Conservation (phyloP, 1,140 invertebrate genomes). For the Parasteatoda tepidariorum region DNA sequence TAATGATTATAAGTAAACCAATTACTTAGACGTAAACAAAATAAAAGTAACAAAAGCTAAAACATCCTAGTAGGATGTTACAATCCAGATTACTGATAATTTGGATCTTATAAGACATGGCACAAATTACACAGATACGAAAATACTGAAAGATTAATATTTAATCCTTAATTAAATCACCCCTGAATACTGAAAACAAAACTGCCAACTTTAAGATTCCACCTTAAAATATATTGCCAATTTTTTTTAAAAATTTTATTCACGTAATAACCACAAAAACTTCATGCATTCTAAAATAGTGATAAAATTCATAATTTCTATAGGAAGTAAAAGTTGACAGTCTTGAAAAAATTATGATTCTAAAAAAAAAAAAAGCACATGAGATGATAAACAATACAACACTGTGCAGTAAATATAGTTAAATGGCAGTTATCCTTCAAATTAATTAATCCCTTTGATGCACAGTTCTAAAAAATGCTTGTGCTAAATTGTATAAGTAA, state of each 20-base stretch:
- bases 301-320: too few species aligned
- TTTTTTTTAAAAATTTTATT: too few species aligned
- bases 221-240: too few species aligned
- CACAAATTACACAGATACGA: conserved; percentile 12
- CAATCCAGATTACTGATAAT: background rate
- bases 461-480: conserved; percentile 28
- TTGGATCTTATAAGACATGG: conserved; percentile 34
- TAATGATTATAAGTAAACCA: too few species aligned
- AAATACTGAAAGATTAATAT: background rate
- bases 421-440: conserved; percentile 28
- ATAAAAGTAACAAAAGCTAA: too few species aligned
- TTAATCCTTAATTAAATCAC: background rate
- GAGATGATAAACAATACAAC: background rate
- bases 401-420: conserved; percentile 16
- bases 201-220: too few species aligned
- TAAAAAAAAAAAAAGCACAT: background rate
- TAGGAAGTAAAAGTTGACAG: background rate
- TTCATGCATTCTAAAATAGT: too few species aligned
- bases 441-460: conserved; percentile 20
- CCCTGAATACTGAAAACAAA: background rate
- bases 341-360: background rate
- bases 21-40: too few species aligned
- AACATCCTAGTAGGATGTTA: too few species aligned
- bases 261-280: too few species aligned
- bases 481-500: conserved; percentile 38